A percentile compares a stretch with the other conserved stretches of the same genome.
Evolutionary conservation across 2,888 invertebrate genomes (phyloP).

Genomic region (Drosophila koepferae): DNA sequence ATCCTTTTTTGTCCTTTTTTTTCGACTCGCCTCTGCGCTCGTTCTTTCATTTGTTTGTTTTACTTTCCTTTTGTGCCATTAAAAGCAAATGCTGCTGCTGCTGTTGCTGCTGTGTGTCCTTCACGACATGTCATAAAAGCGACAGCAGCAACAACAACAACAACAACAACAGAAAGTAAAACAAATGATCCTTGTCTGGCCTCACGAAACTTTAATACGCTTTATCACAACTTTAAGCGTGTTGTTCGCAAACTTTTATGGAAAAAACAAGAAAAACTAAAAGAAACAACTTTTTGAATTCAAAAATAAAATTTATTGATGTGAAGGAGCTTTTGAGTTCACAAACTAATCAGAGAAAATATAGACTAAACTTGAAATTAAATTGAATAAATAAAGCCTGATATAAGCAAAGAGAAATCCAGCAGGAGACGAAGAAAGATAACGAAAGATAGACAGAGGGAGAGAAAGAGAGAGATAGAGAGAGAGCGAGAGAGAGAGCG

Average conservation of each 20-base stretch:
- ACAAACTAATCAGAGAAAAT: background rate
- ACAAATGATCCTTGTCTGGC: constrained; percentile 6
- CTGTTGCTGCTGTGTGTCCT: constrained; percentile 54
- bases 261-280: background rate
- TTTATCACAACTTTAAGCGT: constrained; percentile 14
- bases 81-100: constrained; percentile 51
- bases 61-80: constrained; percentile 47
- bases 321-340: background rate
- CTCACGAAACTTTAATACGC: constrained; percentile 32
- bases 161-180: constrained; percentile 27
- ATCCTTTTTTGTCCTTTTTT: constrained; percentile 41
- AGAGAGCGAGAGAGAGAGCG: background rate
- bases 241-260: constrained; percentile 1
- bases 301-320: background rate
- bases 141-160: constrained; percentile 26
- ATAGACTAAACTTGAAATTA: too few species aligned
- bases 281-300: background rate
- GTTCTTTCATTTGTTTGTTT: constrained; percentile 18
- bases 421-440: background rate
- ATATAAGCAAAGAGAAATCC: too few species aligned
- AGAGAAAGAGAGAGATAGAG: background rate
- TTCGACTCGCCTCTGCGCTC: constrained; percentile 5
- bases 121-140: constrained; percentile 72
- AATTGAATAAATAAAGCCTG: too few species aligned
- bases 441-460: background rate